Evolutionary conservation across 1,140 invertebrate genomes (phyloP).

Genomic region (Heterodera carotae): DNA sequence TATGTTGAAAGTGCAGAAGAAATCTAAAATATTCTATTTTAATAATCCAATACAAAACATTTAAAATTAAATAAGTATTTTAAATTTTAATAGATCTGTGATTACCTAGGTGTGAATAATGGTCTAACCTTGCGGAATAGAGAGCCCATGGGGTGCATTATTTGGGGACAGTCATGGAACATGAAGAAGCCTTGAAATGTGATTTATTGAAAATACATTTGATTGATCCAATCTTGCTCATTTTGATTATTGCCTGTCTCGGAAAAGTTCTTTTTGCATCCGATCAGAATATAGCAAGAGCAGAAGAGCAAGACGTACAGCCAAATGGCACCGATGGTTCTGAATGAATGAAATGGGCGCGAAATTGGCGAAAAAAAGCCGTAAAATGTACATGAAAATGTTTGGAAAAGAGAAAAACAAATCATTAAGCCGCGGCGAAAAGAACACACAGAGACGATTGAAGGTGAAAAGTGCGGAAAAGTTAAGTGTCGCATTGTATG

Average conservation of each 20-base stretch:
- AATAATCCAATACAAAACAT: background rate
- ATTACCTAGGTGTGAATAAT: background rate
- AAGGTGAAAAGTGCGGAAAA: slow-evolving; percentile 24
- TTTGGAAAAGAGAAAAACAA: slow-evolving; percentile 2
- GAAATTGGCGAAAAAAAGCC: background rate
- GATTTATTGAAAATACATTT: background rate
- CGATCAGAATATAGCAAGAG: slow-evolving; percentile 28
- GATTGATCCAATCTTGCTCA: no score
- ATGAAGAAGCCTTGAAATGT: slow-evolving; percentile 22
- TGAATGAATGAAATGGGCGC: background rate
- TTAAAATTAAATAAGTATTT: background rate
- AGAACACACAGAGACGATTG: slow-evolving; percentile 27
- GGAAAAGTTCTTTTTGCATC: slow-evolving; percentile 24
- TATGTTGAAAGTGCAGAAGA: slow-evolving; percentile 9
- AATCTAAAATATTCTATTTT: slow-evolving; percentile 6
- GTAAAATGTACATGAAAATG: slow-evolving; percentile 1
- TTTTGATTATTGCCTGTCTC: background rate
- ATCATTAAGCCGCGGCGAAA: slow-evolving; percentile 12
- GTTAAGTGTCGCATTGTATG: slow-evolving; percentile 20
- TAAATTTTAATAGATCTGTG: background rate
- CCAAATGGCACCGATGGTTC: slow-evolving; percentile 3
- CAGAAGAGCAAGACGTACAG: slow-evolving; percentile 15
- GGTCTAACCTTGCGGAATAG: slow-evolving; percentile 16
- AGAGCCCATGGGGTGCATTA: background rate
- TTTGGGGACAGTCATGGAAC: slow-evolving; percentile 20